These are phyloP conservation scores for Limenitis camilla DNA, from an alignment of 2,888 invertebrate genomes.

Conservation along the genomic window DNA sequence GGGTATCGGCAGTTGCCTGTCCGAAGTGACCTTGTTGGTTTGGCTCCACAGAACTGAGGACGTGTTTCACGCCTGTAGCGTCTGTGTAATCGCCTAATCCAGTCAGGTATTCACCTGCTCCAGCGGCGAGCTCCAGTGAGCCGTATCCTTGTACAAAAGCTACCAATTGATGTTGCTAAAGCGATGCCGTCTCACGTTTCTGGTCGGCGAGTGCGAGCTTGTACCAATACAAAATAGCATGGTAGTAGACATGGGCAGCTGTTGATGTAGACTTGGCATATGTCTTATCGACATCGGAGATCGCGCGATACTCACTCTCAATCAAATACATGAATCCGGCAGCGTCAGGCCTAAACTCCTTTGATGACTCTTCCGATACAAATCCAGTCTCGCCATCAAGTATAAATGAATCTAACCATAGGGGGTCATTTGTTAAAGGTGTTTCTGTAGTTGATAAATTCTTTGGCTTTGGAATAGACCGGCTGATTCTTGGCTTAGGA, in stretches of 20 bases:
- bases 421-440: constrained; percentile 18
- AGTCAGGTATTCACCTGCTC: background rate
- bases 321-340: constrained; percentile 16
- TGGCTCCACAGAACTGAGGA: constrained; percentile 6
- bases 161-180: background rate
- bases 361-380: constrained; percentile 5
- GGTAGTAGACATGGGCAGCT: constrained; percentile 20
- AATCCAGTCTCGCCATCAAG: constrained; percentile 22
- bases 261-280: constrained; percentile 18
- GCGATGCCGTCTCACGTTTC: background rate
- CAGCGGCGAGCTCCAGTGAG: too few species aligned
- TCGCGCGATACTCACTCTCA: constrained; percentile 23
- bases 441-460: constrained; percentile 5
- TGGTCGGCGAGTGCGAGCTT: constrained; percentile 1
- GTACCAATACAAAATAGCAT: constrained; percentile 3
- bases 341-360: constrained; percentile 17
- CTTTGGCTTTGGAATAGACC: too few species aligned
- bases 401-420: constrained; percentile 18
- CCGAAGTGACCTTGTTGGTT: constrained; percentile 21
- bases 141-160: background rate
- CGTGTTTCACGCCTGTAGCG: constrained; percentile 18
- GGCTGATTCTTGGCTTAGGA: too few species aligned
- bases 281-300: constrained; percentile 19
- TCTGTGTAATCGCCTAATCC: constrained; percentile 18
- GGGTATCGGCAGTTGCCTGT: constrained; percentile 12